Evolutionary conservation across 2,888 invertebrate genomes (phyloP).

Genomic region (Tethea ocularis): DNA sequence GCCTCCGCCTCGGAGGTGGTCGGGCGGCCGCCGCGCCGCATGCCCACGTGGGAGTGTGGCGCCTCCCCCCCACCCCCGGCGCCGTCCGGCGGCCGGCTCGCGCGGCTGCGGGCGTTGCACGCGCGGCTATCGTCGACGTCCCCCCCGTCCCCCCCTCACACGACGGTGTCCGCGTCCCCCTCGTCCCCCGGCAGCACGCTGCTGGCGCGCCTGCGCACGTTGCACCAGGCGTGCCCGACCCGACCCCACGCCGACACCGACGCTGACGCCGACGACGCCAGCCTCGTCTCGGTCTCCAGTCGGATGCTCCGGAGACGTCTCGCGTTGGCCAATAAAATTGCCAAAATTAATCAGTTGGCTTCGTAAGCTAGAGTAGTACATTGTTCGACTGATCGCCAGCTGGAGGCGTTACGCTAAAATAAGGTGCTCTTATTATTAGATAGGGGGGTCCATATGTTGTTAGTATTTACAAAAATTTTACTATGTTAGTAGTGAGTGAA

Average conservation of each 20-base stretch:
- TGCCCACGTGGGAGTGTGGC: conserved; percentile 46
- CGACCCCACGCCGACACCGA: neutral
- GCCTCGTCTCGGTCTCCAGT: neutral
- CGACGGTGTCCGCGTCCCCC: conserved; percentile 1
- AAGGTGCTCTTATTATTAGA: too few relatives aligned
- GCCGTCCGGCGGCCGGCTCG: conserved; percentile 3
- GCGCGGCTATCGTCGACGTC: conserved; percentile 11
- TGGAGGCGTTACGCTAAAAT: too few relatives aligned
- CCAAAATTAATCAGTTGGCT: neutral
- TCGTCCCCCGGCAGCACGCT: conserved; percentile 11
- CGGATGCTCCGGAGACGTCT: conserved; percentile 11
- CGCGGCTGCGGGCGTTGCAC: conserved; percentile 10
- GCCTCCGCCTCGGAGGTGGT: conserved; percentile 57
- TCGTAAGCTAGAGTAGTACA: neutral
- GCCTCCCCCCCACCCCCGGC: conserved; percentile 18
- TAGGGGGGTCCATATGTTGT: too few relatives aligned
- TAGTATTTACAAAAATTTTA: too few relatives aligned
- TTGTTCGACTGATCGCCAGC: neutral
- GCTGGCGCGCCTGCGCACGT: conserved; percentile 11
- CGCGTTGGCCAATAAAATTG: neutral
- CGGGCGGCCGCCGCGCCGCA: conserved; percentile 42
- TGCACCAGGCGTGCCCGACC: neutral
- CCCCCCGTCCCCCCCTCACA: conserved; percentile 10
- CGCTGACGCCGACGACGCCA: neutral
- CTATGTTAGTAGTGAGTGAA: too few relatives aligned